Base-by-base conservation (phyloP, 1,140 invertebrate genomes). In the Nephotettix cincticeps region DNA sequence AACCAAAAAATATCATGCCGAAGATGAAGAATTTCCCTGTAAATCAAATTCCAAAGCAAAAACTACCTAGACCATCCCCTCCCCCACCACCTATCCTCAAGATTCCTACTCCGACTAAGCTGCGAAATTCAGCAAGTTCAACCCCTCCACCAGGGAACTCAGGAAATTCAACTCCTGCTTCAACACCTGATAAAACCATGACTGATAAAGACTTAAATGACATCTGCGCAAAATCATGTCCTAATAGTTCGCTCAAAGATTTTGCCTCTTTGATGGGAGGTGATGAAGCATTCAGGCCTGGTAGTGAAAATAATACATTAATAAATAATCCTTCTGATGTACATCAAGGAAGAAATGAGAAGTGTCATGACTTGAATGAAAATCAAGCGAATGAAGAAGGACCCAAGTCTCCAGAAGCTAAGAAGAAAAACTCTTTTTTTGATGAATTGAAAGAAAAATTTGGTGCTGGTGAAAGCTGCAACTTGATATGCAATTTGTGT, bases 391-490 rank as follows among this genome's bases (percentile, higher is more conserved):
- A 30, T 19, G 43, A 28, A 11, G 36, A 68, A 17, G 30, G 40
- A 27, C 56, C 79, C 76, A 47, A 76, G 29, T 28, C 78, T 14
- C 78, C 75, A 68, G 80, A 76, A 54, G 79, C 78, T 2, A 89
- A 89, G 80, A 92, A 91, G 77, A 90, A 90, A 75, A 85, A 88
- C 19, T 91, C 89, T 13, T 94, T 94, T 78, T 93, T 94, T 77
- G 91, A 95, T 76, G 89, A 89, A 78, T 81, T 94, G 17, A 93
- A 93, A 80, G 89, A 91, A 78, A 88, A 89, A 80, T 78, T 93
- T 72, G 76, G 84, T 78, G 78, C 83, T 70, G 75, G 83, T 77
- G 76, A 77, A 47, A 75, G 74, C 13, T 81, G 66, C 51, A 86
- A 87, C 74, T 80, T 91, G n/a, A 84, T 84, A 11, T 94, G 92